Conservation (phyloP, 2,888 invertebrate species). For the Lampropteryx suffumata region DNA sequence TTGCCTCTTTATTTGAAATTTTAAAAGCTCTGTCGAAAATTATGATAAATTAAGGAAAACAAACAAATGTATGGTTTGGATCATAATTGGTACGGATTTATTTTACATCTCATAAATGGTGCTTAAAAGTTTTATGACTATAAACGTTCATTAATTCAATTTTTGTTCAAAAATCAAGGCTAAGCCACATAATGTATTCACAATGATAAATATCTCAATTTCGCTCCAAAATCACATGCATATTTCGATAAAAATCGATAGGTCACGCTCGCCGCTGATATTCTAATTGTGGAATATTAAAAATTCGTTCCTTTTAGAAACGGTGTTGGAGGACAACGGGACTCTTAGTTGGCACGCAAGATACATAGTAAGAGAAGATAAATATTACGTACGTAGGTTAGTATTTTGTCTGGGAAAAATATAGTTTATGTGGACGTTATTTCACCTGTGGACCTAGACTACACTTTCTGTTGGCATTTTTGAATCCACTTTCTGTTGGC, state of each 20-base stretch:
- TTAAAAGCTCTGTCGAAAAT: too few relatives aligned
- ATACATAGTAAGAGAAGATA: not conserved
- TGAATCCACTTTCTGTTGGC: too few relatives aligned
- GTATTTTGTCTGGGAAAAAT: too few relatives aligned
- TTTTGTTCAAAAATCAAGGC: slow-evolving; percentile 6
- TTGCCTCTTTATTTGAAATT: too few relatives aligned
- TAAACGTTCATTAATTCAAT: not conserved
- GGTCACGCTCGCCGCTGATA: slow-evolving; percentile 47
- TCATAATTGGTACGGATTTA: too few relatives aligned
- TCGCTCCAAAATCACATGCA: slow-evolving; percentile 28
- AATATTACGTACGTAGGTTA: too few relatives aligned
- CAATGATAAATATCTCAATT: slow-evolving; percentile 13
- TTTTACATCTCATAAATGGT: not conserved
- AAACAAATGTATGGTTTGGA: too few relatives aligned
- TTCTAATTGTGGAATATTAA: slow-evolving; percentile 58
- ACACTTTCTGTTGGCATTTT: too few relatives aligned
- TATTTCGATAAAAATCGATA: slow-evolving; percentile 50
- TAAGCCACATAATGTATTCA: not conserved
- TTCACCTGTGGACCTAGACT: too few relatives aligned
- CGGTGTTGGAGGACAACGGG: slow-evolving; percentile 43
- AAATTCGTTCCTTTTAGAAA: slow-evolving; percentile 73
- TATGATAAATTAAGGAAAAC: too few relatives aligned
- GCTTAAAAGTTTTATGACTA: not conserved
- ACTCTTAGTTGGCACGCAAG: slow-evolving; percentile 11
- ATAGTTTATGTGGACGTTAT: too few relatives aligned